Conservation (phyloP, 37 sponge, comb jelly and placozoan genomes). For the Haliclona indistincta region DNA sequence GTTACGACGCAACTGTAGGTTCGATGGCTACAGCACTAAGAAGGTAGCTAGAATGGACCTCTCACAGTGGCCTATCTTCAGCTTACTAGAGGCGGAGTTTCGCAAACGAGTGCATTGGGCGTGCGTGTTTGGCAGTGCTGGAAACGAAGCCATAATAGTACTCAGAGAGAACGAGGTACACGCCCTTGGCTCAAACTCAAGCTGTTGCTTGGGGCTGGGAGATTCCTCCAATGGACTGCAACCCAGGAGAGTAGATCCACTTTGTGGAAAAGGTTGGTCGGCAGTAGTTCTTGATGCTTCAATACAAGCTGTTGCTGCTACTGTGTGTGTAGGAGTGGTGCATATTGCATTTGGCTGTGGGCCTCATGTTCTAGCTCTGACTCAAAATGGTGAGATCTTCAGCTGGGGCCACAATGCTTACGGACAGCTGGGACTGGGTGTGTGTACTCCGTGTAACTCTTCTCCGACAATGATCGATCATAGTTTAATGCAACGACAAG, state of each 20-base stretch:
- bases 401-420: conserved; percentile 92
- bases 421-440: conserved; percentile 78
- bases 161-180: conserved; percentile 72
- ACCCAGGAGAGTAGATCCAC: conserved; percentile 56
- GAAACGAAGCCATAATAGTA: conserved; percentile 83
- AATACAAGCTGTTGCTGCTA: no score
- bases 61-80: conserved; percentile 75
- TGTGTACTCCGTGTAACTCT: conserved; percentile 7
- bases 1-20: no score
- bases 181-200: conserved; percentile 75
- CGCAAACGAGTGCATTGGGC: conserved; percentile 39
- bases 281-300: no score
- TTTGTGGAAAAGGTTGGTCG: conserved; percentile 41
- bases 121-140: conserved; percentile 79
- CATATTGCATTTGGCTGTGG: conserved; percentile 75
- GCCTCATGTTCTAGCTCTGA: conserved; percentile 83
- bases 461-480: conserved; percentile 24
- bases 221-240: conserved; percentile 52
- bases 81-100: conserved; percentile 66
- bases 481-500: conserved; percentile 22
- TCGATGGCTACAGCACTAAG: no score
- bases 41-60: conserved; percentile 1
- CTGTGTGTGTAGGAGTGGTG: neutral
- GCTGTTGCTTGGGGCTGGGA: conserved; percentile 78
- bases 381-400: conserved; percentile 66